Conservation (phyloP, 2,113 vertebrate species). For the Rhabdomys dilectus region DNA sequence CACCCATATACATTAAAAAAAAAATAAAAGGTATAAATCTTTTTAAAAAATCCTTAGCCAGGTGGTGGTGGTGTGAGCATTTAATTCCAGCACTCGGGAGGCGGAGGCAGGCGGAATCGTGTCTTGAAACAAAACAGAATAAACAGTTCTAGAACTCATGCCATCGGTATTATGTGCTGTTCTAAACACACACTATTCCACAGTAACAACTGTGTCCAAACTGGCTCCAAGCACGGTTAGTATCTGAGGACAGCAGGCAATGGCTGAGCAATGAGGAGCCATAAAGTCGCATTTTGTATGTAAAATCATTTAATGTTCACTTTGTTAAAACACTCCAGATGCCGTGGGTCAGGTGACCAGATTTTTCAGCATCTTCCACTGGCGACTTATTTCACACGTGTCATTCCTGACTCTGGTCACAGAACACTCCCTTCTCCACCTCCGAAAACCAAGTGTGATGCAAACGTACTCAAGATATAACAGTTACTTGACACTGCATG, state of each 20-base stretch:
- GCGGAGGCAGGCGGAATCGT: neutral
- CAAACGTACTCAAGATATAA: slow-evolving; percentile 51
- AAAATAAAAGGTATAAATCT: neutral
- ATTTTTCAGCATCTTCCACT: slow-evolving; percentile 60
- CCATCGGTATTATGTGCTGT: neutral
- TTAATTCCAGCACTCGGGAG: neutral
- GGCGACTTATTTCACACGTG: slow-evolving; percentile 49
- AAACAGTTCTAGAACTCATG: neutral
- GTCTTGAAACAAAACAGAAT: neutral
- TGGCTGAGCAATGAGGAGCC: slow-evolving; percentile 49
- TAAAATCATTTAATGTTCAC: slow-evolving; percentile 77
- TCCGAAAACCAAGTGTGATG: slow-evolving; percentile 60
- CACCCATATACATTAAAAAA: neutral
- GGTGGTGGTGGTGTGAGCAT: neutral
- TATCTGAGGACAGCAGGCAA: neutral
- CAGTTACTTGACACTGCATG: slow-evolving; percentile 60
- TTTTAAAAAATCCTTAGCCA: neutral
- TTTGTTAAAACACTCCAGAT: slow-evolving; percentile 77
- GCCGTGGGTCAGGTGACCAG: slow-evolving; percentile 60
- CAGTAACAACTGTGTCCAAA: neutral
- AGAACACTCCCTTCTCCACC: slow-evolving; percentile 60
- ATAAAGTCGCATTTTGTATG: slow-evolving; percentile 52
- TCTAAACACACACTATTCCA: neutral
- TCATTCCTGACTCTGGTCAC: slow-evolving; percentile 65
- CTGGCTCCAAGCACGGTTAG: neutral